These are phyloP conservation scores for Drosophila meridiana DNA, from an alignment of 2,888 invertebrate genomes.

Conservation along the genomic window DNA sequence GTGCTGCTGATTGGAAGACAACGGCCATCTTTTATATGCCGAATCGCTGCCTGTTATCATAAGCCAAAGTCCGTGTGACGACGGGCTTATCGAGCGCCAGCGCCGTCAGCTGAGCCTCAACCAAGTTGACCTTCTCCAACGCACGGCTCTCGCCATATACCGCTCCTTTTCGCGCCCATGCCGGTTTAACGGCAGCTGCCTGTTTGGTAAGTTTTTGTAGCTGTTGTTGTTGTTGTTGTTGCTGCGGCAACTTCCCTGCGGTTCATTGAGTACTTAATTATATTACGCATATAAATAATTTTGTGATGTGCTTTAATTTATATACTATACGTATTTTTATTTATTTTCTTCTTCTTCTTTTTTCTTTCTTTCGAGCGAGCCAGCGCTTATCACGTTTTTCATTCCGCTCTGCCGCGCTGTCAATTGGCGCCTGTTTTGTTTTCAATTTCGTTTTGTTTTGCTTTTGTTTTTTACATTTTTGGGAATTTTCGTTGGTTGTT, in stretches of 20 bases:
- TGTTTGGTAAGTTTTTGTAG: conserved; percentile 61
- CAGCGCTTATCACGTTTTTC: conserved; percentile 64
- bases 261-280: conserved; percentile 81
- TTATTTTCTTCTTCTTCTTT: background rate
- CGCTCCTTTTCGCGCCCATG: conserved; percentile 57
- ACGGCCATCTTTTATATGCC: conserved; percentile 74
- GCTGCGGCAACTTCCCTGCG: conserved; percentile 64
- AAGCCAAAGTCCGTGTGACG: conserved; percentile 45
- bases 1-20: conserved; percentile 51
- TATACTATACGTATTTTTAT: conserved; percentile 7
- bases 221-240: conserved; percentile 11
- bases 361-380: background rate
- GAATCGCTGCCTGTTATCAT: conserved; percentile 59
- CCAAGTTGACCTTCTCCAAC: conserved; percentile 67
- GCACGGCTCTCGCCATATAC: conserved; percentile 19
- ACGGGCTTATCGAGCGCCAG: conserved; percentile 64
- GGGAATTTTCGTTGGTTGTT: conserved; percentile 36
- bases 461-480: conserved; percentile 25
- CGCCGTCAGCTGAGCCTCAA: conserved; percentile 10
- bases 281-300: conserved; percentile 44
- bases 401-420: conserved; percentile 12
- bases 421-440: conserved; percentile 42
- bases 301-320: conserved; percentile 49
- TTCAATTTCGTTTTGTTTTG: conserved; percentile 34
- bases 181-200: conserved; percentile 66